Percentiles rank a stretch among this genome's conserved stretches.
phyloP scores from a whole-genome alignment of 1,140 invertebrate species.

The Xylocopa sonorina region DNA sequence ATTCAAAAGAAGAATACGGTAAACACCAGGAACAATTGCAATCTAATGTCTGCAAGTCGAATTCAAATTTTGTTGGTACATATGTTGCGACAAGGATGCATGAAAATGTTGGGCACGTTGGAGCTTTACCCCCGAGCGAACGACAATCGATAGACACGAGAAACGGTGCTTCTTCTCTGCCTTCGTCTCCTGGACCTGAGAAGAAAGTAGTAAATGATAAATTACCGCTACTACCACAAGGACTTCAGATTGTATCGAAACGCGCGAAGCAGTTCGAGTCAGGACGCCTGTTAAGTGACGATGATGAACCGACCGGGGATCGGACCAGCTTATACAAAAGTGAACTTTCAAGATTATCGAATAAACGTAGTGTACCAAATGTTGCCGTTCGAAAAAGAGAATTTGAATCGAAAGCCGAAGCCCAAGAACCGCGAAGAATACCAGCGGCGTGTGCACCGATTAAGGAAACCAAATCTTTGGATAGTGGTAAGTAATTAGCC shows the following conservation, averaged over 20 bases:
- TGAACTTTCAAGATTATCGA: constrained; percentile 87
- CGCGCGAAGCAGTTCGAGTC: constrained; percentile 89
- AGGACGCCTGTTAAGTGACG: constrained; percentile 82
- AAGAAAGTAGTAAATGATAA: constrained; percentile 77
- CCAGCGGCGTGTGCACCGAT: constrained; percentile 46
- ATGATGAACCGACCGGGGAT: constrained; percentile 83
- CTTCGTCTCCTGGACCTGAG: constrained; percentile 76
- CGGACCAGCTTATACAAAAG: constrained; percentile 87
- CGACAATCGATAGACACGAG: constrained; percentile 69
- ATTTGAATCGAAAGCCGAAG: constrained; percentile 85
- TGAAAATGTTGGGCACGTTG: constrained; percentile 81
- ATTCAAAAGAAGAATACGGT: neutral
- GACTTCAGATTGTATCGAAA: constrained; percentile 86
- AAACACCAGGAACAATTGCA: constrained; percentile 30
- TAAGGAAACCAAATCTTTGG: constrained; percentile 76
- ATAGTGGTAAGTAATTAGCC: constrained; percentile 68
- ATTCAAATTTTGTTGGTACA: constrained; percentile 84
- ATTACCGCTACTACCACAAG: constrained; percentile 82
- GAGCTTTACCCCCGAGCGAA: neutral
- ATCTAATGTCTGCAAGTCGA: constrained; percentile 71
- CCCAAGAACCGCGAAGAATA: constrained; percentile 70
- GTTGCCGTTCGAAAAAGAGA: constrained; percentile 88
- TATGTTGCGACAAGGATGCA: constrained; percentile 86
- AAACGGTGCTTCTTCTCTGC: constrained; percentile 75
- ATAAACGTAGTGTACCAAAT: constrained; percentile 87